phyloP scores from a whole-genome alignment of 1,140 invertebrate species.

The Drosophila micromelanica region DNA sequence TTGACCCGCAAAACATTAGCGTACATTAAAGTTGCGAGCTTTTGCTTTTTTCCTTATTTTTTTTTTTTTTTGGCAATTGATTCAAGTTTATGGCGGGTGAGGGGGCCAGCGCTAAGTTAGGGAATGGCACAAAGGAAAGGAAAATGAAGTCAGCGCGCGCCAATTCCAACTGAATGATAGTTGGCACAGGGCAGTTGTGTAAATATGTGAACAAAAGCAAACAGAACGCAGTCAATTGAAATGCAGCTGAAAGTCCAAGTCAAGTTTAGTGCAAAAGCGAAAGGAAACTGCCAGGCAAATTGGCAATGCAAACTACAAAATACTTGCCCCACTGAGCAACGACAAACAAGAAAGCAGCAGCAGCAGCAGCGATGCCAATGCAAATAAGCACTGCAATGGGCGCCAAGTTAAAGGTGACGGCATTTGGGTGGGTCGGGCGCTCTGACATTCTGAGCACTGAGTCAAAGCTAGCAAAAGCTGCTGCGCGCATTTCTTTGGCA shows the following conservation, averaged over 20 bases:
- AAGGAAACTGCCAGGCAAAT: conserved; percentile 67
- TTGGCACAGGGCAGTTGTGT: background rate
- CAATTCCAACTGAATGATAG: conserved; percentile 22
- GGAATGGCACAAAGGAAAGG: conserved; percentile 46
- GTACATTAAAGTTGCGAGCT: conserved; percentile 27
- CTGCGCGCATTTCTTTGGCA: conserved; percentile 34
- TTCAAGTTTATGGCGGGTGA: conserved; percentile 60
- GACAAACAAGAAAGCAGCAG: conserved; percentile 56
- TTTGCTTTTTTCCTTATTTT: background rate
- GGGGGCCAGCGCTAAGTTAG: conserved; percentile 63
- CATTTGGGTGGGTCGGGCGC: background rate
- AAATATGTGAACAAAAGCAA: background rate
- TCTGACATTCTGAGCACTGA: conserved; percentile 48
- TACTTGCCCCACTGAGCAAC: conserved; percentile 67
- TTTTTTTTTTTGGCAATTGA: conserved; percentile 44
- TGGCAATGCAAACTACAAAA: conserved; percentile 79
- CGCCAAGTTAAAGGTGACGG: background rate
- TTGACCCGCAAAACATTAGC: conserved; percentile 21
- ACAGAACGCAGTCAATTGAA: conserved; percentile 72
- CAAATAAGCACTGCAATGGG: conserved; percentile 33
- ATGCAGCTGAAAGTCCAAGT: conserved; percentile 56
- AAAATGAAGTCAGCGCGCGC: conserved; percentile 51
- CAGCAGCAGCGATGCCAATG: conserved; percentile 18
- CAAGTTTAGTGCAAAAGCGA: conserved; percentile 44
- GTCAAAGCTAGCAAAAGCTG: conserved; percentile 41